A percentile compares a stretch with the other conserved stretches of the same genome.
phyloP scores from a whole-genome alignment of 2,888 invertebrate genomes.

The Melieria omissa region DNA sequence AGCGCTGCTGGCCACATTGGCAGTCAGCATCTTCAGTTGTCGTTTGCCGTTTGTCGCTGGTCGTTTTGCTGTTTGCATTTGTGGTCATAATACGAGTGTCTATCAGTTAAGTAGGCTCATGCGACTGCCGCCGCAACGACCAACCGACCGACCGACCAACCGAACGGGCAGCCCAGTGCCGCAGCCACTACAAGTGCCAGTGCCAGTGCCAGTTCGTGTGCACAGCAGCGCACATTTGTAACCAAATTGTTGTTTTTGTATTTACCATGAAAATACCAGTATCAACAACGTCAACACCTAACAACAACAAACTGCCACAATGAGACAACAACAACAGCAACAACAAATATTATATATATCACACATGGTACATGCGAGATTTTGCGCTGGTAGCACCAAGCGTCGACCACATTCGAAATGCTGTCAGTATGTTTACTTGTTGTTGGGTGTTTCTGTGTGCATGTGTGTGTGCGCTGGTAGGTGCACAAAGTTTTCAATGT shows the following conservation, averaged over 20 bases:
- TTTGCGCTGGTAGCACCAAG: conserved; percentile 6
- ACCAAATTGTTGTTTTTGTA: conserved; percentile 21
- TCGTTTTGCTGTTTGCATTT: conserved; percentile 22
- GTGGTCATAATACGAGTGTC: conserved; percentile 18
- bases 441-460: background rate
- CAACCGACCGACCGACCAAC: background rate
- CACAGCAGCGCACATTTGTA: conserved; percentile 16
- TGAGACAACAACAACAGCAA: background rate
- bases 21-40: conserved; percentile 12
- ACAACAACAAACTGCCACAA: background rate
- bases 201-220: background rate
- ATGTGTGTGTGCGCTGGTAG: background rate
- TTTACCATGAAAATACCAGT: conserved; percentile 22
- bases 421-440: background rate
- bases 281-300: conserved; percentile 16
- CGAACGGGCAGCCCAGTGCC: background rate
- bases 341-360: conserved; percentile 3
- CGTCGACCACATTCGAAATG: background rate
- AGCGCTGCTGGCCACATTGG: background rate
- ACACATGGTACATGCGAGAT: conserved; percentile 1
- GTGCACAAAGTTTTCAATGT: no score
- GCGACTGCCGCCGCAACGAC: background rate
- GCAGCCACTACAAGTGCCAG: background rate
- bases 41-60: background rate
- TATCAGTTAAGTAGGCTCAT: conserved; percentile 20